A percentile compares a stretch with the other conserved stretches of the same genome.
Conservation (phyloP, 2,888 invertebrate genomes). For the Erannis defoliaria region DNA sequence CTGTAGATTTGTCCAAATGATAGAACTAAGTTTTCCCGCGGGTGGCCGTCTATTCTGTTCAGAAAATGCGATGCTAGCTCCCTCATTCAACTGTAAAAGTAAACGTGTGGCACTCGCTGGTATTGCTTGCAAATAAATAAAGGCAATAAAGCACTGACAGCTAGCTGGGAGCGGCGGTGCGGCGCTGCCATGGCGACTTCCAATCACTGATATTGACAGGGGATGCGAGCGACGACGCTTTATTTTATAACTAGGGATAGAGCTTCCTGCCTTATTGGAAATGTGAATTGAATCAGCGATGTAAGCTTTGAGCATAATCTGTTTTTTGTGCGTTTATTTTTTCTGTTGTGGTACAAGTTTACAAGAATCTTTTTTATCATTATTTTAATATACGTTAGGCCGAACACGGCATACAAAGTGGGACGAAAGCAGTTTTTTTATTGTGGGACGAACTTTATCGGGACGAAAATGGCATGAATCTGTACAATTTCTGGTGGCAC, state of each 20-base stretch:
- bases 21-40: neutral
- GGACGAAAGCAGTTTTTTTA: too few relatives aligned
- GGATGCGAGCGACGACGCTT: conserved; percentile 43
- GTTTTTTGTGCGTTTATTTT: neutral
- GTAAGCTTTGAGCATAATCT: neutral
- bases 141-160: conserved; percentile 61
- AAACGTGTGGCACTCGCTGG: conserved; percentile 1
- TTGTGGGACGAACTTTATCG: too few relatives aligned
- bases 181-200: conserved; percentile 40
- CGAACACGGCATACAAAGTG: too few relatives aligned
- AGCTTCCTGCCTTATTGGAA: conserved; percentile 14
- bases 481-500: too few relatives aligned
- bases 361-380: too few relatives aligned
- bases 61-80: neutral
- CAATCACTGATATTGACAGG: conserved; percentile 75
- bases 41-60: too few relatives aligned
- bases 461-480: too few relatives aligned
- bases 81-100: neutral
- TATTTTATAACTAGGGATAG: conserved; percentile 29
- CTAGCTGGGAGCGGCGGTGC: conserved; percentile 48
- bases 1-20: neutral
- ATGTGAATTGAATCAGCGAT: conserved; percentile 4
- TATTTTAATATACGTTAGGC: too few relatives aligned
- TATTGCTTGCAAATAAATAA: conserved; percentile 57
- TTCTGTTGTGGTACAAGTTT: too few relatives aligned